Percentiles rank a stretch among this genome's conserved stretches.
phyloP scores from a whole-genome alignment of 2,797 vertebrate species.

The Toxotes lorentzi region DNA sequence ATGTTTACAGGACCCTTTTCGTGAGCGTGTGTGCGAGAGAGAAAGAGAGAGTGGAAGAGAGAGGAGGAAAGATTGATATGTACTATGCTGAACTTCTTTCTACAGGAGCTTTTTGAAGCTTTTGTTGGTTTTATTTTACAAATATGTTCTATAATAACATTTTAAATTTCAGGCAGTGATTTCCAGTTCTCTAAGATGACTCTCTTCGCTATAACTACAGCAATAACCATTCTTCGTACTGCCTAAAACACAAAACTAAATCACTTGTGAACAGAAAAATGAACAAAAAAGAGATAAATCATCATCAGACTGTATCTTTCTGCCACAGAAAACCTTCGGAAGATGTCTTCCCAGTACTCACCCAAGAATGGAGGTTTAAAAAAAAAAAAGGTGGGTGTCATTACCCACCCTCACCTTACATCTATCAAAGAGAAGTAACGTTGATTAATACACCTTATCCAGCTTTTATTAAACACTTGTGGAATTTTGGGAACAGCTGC shows the following conservation, averaged over 20 bases:
- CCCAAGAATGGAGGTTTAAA: background rate
- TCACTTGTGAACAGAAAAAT: background rate
- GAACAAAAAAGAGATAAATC: background rate
- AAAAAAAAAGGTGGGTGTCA: background rate
- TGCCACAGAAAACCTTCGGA: background rate
- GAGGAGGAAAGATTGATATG: background rate
- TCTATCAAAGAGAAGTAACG: background rate
- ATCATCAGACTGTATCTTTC: background rate
- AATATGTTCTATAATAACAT: background rate
- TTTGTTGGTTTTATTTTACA: background rate
- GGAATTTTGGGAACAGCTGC: background rate
- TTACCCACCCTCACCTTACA: background rate
- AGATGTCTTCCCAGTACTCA: background rate
- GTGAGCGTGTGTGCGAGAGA: background rate
- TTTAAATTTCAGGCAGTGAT: background rate
- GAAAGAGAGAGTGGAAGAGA: background rate
- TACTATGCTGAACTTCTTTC: background rate
- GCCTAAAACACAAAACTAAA: background rate
- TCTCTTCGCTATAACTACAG: background rate
- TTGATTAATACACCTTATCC: background rate
- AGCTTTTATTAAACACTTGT: background rate
- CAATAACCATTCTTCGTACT: background rate
- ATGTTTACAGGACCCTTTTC: slow-evolving; percentile 50
- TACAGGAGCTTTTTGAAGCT: background rate
- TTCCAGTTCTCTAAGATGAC: background rate